Evolutionary conservation across 92 coral and sea anemone genomes (phyloP).

Genomic region (Parazoanthus swiftii): DNA sequence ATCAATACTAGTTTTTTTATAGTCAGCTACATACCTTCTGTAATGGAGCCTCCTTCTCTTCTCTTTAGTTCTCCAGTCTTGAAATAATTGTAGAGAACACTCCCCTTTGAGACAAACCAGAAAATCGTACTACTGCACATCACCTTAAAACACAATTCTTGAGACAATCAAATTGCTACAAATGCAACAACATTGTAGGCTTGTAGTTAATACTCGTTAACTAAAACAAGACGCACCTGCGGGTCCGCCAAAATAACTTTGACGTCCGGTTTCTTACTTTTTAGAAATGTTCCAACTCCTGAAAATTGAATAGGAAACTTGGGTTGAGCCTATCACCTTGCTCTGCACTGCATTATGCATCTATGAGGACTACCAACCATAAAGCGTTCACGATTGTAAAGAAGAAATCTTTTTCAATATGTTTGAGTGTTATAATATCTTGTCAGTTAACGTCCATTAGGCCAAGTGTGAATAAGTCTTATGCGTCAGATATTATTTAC

Average conservation of each 20-base stretch:
- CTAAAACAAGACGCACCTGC: slow-evolving; percentile 58
- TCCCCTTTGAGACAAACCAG: slow-evolving; percentile 62
- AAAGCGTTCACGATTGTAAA: too few relatives aligned
- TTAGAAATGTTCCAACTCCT: slow-evolving; percentile 89
- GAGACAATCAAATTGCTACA: not conserved
- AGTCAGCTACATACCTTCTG: slow-evolving; percentile 71
- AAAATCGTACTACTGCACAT: too few relatives aligned
- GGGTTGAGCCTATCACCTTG: not conserved
- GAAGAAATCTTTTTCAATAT: too few relatives aligned
- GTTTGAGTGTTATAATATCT: too few relatives aligned
- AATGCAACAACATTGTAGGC: not conserved
- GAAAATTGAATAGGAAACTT: not conserved
- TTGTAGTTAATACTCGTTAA: not conserved
- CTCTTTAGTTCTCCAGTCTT: slow-evolving; percentile 88
- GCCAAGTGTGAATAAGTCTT: too few relatives aligned
- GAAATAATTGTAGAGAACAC: slow-evolving; percentile 91
- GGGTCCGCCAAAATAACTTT: slow-evolving; percentile 97
- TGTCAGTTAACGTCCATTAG: too few relatives aligned
- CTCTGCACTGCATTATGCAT: not conserved
- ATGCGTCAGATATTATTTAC: too few relatives aligned
- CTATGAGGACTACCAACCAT: not conserved
- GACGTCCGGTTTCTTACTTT: slow-evolving; percentile 85
- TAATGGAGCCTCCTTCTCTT: slow-evolving; percentile 93
- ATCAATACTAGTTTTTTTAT: not conserved
- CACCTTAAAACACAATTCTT: too few relatives aligned